These are phyloP conservation scores for Bombus huntii DNA, from an alignment of 1,140 invertebrate genomes.

Conservation along the genomic window DNA sequence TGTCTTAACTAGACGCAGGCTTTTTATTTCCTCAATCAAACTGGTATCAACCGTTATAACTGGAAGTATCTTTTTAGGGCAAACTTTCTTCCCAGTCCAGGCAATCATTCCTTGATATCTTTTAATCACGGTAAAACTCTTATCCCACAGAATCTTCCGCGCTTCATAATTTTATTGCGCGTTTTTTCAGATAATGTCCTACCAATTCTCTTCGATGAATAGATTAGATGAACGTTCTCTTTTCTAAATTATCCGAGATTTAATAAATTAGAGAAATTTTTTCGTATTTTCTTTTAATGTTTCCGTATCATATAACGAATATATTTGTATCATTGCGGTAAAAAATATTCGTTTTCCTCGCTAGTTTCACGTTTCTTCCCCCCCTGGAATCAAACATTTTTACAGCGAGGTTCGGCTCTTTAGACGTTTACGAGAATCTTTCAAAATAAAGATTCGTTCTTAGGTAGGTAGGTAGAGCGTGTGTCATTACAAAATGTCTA, in stretches of 20 bases:
- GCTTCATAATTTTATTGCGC: conserved; percentile 42
- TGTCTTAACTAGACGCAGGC: neutral
- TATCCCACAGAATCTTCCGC: neutral
- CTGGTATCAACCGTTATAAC: conserved; percentile 37
- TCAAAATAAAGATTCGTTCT: neutral
- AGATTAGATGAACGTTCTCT: neutral
- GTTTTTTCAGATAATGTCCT: conserved; percentile 6
- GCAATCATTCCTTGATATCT: conserved; percentile 35
- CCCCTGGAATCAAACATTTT: neutral
- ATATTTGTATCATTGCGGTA: too few species aligned
- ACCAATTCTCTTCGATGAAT: conserved; percentile 10
- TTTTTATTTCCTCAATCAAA: conserved; percentile 41
- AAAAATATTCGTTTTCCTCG: neutral
- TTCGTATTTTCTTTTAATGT: neutral
- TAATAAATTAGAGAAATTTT: neutral
- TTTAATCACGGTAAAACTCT: conserved; percentile 38
- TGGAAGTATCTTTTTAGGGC: conserved; percentile 21
- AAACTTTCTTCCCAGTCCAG: conserved; percentile 25
- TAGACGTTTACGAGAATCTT: neutral
- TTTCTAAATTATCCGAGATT: neutral
- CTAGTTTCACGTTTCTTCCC: neutral
- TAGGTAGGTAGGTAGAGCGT: neutral
- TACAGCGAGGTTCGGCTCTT: neutral
- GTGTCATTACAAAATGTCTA: neutral
- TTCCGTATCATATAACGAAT: neutral